Base-by-base conservation (phyloP, 2,888 invertebrate species). In the Ypsolopha sequella region DNA sequence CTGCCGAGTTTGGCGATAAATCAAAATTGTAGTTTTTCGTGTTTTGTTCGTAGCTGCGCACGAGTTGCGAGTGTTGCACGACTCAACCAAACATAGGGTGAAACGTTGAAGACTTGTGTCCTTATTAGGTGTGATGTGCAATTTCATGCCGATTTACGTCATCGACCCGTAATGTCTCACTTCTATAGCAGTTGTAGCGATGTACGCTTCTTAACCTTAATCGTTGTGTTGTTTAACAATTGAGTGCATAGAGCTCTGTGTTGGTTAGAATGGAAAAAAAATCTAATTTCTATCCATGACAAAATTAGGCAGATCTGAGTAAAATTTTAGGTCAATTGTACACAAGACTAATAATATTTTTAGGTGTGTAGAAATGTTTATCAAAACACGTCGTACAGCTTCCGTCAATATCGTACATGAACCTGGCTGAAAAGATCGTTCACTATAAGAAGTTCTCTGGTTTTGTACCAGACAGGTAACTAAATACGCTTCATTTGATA, bases 1-100 rank as follows among this genome's bases (percentile, higher is more conserved):
- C 80, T 73, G 70, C 73, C 54, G 70, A 62, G 58, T 59, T 56
- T 56, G 38, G 53, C 66, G 63, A 75, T 84, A 80, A 80, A 80
- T 84, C 79, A 74, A 71, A 68, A 61, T 55, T 54, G 66, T 66
- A 61, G 60, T 61, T 62, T 68, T 69, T 66, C 62, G 59, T 51
- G 44, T 50, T 24, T 44, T 34, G 45, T 50, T 41, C 48, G 53
- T 34, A n/a, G 34, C n/a, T 48, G 41, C 44, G 41, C 41, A 34
- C 36, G 52, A n/a, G n/a, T n/a, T n/a, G n/a, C 24, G 24, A 24
- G 24, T 4, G 24, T 24, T 43, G 53, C 53, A 53, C 50, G 53
- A 53, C 41, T 43, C n/a, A 1, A 24, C 53, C 50, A 50, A 50
- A 47, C 39, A 43, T 34, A 48, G 48, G 14, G 14, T 34, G 33